These are phyloP conservation scores for Scomberomorus guttatus DNA, from an alignment of 2,797 vertebrate species.

Conservation along the genomic window DNA sequence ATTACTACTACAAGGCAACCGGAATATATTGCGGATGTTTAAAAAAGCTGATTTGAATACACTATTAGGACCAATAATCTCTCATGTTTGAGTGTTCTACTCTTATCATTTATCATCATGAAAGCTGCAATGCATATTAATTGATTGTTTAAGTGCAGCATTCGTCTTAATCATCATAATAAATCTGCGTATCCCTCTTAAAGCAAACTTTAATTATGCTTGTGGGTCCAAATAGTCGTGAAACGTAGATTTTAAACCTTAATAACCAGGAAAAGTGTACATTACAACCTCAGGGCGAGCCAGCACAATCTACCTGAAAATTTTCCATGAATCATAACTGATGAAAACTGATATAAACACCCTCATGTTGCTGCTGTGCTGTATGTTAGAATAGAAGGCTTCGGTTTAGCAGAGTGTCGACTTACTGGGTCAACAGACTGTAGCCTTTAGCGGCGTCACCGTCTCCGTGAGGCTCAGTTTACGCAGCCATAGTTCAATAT, in stretches of 20 bases:
- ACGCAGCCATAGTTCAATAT: constrained; percentile 1
- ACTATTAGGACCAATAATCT: neutral
- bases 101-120: neutral
- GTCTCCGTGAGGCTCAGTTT: constrained; percentile 9
- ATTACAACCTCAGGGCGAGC: neutral
- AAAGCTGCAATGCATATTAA: neutral
- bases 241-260: neutral
- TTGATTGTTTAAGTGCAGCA: neutral
- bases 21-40: neutral
- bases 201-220: no score
- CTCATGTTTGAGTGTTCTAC: neutral
- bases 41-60: neutral
- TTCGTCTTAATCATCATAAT: neutral
- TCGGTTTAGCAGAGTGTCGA: neutral
- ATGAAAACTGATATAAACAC: constrained; percentile 23
- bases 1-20: neutral
- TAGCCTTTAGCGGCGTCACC: neutral
- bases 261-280: neutral
- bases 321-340: constrained; percentile 39
- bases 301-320: neutral
- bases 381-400: neutral
- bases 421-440: constrained; percentile 34
- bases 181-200: no score
- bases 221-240: neutral
- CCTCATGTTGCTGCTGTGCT: neutral